Conservation (phyloP, 2,888 invertebrate species). For the Fragum whitleyi region DNA sequence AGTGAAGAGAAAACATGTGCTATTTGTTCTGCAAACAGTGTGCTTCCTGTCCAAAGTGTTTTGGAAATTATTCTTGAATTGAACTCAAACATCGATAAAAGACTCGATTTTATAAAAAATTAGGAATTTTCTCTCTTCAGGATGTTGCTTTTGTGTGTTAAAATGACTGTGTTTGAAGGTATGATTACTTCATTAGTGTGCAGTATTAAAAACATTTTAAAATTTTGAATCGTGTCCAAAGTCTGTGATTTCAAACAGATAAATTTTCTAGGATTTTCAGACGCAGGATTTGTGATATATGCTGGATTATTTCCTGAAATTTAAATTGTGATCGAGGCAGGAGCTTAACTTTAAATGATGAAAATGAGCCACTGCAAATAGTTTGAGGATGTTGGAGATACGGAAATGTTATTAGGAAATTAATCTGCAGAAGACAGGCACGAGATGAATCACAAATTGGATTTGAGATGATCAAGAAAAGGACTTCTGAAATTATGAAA, state of each 20-base stretch:
- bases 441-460: not conserved
- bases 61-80: not conserved
- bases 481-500: not conserved
- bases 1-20: constrained; percentile 19
- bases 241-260: not conserved
- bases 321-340: too few species aligned
- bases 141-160: not conserved
- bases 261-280: not conserved
- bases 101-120: not conserved
- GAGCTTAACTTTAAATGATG: too few species aligned
- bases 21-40: constrained; percentile 16
- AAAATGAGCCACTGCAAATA: too few species aligned
- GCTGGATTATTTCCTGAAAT: too few species aligned
- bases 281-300: not conserved
- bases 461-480: not conserved
- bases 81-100: not conserved
- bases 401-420: not conserved
- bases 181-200: not conserved
- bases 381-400: too few species aligned
- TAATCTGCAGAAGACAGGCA: not conserved
- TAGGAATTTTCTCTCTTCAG: not conserved
- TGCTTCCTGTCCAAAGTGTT: constrained; percentile 4
- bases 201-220: not conserved
- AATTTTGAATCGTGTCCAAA: not conserved
- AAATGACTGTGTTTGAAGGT: not conserved